Evolutionary conservation across 1,140 invertebrate species (phyloP).

Genomic region (Antheraea mylitta): DNA sequence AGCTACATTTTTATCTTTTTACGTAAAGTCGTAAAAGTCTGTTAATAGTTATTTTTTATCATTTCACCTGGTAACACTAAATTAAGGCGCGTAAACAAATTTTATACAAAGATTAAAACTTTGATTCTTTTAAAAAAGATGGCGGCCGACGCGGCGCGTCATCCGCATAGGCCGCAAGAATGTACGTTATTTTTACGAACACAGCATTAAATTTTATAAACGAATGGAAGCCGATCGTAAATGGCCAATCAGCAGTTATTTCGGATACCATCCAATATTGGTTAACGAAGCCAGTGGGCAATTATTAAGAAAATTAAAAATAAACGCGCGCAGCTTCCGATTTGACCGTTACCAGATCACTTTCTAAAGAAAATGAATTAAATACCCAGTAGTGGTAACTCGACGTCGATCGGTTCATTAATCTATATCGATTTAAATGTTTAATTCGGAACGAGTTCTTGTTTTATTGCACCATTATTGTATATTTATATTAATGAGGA

Average conservation of each 20-base stretch:
- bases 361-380: background rate
- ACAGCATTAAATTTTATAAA: background rate
- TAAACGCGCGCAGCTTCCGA: background rate
- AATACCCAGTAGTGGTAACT: background rate
- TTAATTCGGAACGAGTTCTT: background rate
- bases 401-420: background rate
- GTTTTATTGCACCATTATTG: background rate
- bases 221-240: background rate
- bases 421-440: background rate
- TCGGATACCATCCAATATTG: background rate
- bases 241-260: background rate
- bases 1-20: background rate
- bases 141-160: too few species aligned
- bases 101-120: background rate
- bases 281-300: conserved; percentile 1
- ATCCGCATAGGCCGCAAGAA: background rate
- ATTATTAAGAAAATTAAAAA: background rate
- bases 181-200: conserved; percentile 1
- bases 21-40: background rate
- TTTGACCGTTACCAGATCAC: background rate
- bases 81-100: conserved; percentile 2
- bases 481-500: background rate
- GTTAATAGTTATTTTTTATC: background rate
- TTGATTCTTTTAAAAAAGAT: background rate
- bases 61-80: background rate